These are phyloP conservation scores for Lasioglossum pauxillum DNA, from an alignment of 2,888 invertebrate genomes.

Conservation along the genomic window DNA sequence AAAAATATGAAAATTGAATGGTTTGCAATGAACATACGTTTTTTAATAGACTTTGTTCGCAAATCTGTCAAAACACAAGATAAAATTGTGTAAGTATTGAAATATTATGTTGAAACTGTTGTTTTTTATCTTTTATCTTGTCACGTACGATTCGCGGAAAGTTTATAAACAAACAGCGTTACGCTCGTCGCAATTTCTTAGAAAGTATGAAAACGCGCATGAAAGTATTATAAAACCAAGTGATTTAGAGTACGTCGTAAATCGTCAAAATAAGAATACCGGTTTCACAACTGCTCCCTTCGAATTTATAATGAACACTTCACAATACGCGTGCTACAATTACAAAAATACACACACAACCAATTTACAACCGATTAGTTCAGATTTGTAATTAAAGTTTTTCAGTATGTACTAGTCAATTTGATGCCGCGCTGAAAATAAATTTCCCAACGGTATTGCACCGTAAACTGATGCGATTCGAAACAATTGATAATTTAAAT, in stretches of 20 bases:
- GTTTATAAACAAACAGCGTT: neutral
- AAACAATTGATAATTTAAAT: too few species aligned
- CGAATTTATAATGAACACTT: neutral
- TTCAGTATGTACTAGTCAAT: too few species aligned
- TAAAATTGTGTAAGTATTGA: neutral
- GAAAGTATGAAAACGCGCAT: neutral
- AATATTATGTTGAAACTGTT: neutral
- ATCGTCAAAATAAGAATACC: neutral
- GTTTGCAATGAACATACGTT: too few species aligned
- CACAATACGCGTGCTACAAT: neutral
- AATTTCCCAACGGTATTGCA: too few species aligned
- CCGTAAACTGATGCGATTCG: too few species aligned
- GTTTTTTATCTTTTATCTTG: neutral
- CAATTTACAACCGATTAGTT: neutral
- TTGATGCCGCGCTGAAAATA: too few species aligned
- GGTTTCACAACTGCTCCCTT: neutral
- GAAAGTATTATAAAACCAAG: neutral
- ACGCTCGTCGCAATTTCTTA: neutral
- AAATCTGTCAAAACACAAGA: neutral
- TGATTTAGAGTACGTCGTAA: neutral
- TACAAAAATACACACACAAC: neutral
- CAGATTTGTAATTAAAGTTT: neutral
- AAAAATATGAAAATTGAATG: too few species aligned
- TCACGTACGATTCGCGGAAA: neutral
- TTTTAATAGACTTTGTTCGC: neutral